Evolutionary conservation across 2,113 vertebrate genomes (phyloP), one percentile per base, ranked within the genome.

Genomic region (Crotalus helleri): DNA sequence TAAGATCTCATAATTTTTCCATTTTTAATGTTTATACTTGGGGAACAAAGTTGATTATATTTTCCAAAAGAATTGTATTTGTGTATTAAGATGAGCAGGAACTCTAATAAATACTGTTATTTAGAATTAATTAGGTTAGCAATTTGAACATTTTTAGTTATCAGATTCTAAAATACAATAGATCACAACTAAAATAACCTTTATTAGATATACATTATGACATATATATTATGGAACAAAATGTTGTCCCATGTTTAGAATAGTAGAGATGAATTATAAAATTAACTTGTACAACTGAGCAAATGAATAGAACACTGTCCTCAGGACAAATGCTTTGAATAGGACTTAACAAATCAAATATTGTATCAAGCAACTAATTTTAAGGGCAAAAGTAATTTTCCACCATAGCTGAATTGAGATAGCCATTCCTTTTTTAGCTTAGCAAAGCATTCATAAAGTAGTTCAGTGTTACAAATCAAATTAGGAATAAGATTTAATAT

Each of bases 401-500:
- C 59, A 64, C 26, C 54, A 23, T 53, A 57, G 19, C 26, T 88
- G 21, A 11, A 92, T 49, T 4, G 87, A 90, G 26, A 58, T 0
- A 1, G 0, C 61, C 15, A 2, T 51, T 74, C 0, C 54, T 0
- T 59, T 17, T 2, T 10, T 81, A 54, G 44, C 39, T 64, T 29
- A 19, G 13, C 29, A 58, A 59, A 53, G 15, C 55, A 87, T 89
- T 89, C 24, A 81, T 17, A 54, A 89, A 96, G 6, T 0, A 87
- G 29, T 86, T 95, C 64, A 29, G 90, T 85, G 29, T 3, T 59
- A 46, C 33, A 92, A 92, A 29, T 89, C 3, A 90, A 93, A 87
- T 21, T 89, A 59, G 0, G 94, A 88, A 8, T 3, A 93, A 92
- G 55, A 2, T 19, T 3, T 10, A 81, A 96, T 21, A 93, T 96